These are phyloP conservation scores for Bemisia tabaci DNA, from an alignment of 1,140 invertebrate genomes.

Conservation along the genomic window DNA sequence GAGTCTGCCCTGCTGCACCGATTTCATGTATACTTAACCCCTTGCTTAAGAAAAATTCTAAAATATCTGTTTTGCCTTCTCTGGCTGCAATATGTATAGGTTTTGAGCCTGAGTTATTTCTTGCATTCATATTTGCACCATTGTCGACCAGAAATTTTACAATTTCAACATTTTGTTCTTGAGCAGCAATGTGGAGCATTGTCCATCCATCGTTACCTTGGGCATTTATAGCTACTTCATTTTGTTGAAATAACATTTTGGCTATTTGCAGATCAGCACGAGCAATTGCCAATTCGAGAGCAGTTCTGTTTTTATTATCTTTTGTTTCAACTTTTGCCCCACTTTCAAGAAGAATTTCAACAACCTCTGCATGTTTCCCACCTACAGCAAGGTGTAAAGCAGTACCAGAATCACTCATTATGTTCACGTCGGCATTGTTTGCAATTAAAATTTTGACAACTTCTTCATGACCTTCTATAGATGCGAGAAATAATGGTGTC, in stretches of 20 bases:
- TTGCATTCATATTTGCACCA: slow-evolving; percentile 34
- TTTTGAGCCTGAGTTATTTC: slow-evolving; percentile 3
- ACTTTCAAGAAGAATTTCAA: slow-evolving; percentile 61
- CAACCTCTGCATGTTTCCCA: slow-evolving; percentile 62
- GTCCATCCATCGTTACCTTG: slow-evolving; percentile 13
- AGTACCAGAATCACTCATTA: slow-evolving; percentile 48
- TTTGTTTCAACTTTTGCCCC: slow-evolving; percentile 65
- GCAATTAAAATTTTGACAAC: slow-evolving; percentile 64
- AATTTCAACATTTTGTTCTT: neutral
- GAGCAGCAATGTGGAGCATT: slow-evolving; percentile 8
- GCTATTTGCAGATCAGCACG: slow-evolving; percentile 21
- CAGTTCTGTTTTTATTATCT: slow-evolving; percentile 73
- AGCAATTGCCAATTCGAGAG: slow-evolving; percentile 55
- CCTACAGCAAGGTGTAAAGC: slow-evolving; percentile 88
- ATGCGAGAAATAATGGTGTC: slow-evolving; percentile 11
- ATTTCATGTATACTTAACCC: neutral
- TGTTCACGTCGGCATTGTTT: slow-evolving; percentile 63
- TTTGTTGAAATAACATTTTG: slow-evolving; percentile 27
- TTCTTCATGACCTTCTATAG: slow-evolving; percentile 27
- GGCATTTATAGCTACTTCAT: slow-evolving; percentile 14
- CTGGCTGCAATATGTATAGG: slow-evolving; percentile 10
- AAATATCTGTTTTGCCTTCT: neutral
- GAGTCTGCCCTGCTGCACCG: slow-evolving; percentile 59
- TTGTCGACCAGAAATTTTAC: slow-evolving; percentile 2
- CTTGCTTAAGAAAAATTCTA: slow-evolving; percentile 28